Base-by-base conservation (phyloP, 2,113 vertebrate genomes). In the Callopanchax toddi region DNA sequence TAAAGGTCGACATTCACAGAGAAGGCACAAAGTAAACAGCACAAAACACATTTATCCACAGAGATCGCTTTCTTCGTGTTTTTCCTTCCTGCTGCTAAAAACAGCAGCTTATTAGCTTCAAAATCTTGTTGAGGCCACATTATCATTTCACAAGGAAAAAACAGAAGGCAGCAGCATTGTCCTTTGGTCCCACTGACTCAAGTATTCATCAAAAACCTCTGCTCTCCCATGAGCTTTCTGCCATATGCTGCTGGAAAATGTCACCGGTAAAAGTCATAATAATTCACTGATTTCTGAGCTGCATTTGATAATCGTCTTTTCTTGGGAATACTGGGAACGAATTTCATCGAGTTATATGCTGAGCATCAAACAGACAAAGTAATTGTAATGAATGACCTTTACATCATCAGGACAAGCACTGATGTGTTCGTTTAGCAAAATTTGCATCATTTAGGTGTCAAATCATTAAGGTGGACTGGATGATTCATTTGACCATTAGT, bases 231-330 rank as follows among this genome's bases (percentile, higher is more conserved):
- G 96, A 97, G 96, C 92, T 90, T 87, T 69, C 91, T 91, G 91
- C 95, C 96, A 97, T 97, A 97, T 97, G 95, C 92, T 91, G 78
- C 89, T 89, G 91, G 93, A 95, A 98, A 98, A 98, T 98, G 96
- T 97, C 97, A 98, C 94, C 94, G 93, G 93, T 94, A 93, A 96
- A 96, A 96, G 95, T 95, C 94, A 95, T 93, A 95, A 94, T 95
- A 94, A 95, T 95, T 97, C 95, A 94, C 92, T 89, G 91, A 93
- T 94, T 94, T 94, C 92, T 96, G 92, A 93, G 94, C 91, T 92
- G 90, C 92, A 93, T 95, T 95, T 98, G 93, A 95, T 95, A 94
- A 94, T 94, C 93, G 93, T 94, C 92, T 92, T 95, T 94, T 44
- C 94, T 92, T 12, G 29, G 29, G 94, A 95, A 94, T 92, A 93